These are phyloP conservation scores for Opisthocomus hoazin DNA, from an alignment of 2,113 vertebrate species.

Conservation along the genomic window DNA sequence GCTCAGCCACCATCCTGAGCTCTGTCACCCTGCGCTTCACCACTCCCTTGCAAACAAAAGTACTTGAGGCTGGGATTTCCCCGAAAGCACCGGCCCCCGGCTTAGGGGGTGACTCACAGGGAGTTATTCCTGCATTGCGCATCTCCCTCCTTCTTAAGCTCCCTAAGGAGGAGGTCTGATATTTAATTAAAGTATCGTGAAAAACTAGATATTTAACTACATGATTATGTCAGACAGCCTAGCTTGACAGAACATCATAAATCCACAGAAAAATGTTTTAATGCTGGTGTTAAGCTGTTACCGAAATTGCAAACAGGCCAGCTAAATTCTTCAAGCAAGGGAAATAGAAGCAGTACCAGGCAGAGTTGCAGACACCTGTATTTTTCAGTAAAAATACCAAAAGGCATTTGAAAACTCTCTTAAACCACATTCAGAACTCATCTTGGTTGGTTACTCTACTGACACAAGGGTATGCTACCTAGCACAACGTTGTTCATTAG, in stretches of 20 bases:
- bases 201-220: not conserved
- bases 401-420: not conserved
- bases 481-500: not conserved
- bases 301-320: not conserved
- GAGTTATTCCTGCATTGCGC: not conserved
- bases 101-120: too few relatives aligned
- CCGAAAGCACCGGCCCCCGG: accelerated
- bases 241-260: not conserved
- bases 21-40: accelerated
- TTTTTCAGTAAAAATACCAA: not conserved
- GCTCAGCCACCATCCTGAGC: not conserved
- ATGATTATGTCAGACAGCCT: not conserved
- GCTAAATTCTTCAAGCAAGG: not conserved
- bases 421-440: not conserved
- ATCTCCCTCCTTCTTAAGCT: not conserved
- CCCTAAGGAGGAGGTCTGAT: not conserved
- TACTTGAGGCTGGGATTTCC: accelerated
- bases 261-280: not conserved
- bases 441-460: not conserved
- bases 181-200: not conserved
- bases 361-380: not conserved
- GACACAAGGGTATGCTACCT: not conserved
- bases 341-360: not conserved
- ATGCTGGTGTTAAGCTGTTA: not conserved
- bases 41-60: not conserved